Base-by-base conservation (phyloP, 2,888 invertebrate species). In the Lapara coniferarum region DNA sequence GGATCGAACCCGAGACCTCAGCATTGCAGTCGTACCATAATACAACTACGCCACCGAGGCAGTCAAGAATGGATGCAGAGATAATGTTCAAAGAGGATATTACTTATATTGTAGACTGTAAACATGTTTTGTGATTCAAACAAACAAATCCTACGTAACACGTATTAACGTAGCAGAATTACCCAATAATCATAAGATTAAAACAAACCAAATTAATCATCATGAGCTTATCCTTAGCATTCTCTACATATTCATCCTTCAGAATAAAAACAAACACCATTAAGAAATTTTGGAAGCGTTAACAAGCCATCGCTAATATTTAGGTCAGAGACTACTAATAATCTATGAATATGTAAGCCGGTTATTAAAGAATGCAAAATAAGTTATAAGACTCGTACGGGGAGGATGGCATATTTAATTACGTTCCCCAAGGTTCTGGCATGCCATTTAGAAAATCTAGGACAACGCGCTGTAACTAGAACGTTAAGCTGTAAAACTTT, bases 311-410 rank as follows among this genome's bases (percentile, higher is more conserved):
- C 70, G 70, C 70, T 74, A 53, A 66, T 66, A 69, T 63, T 63
- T 53, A 49, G 56, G 46, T 66, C 59, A 74, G 37, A 58, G 70
- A 71, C 51, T 68, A 71, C 25, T 63, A 63, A 63, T 49, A 63
- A 63, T 13, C 63, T 63, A 63, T 63, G 63, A 49, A 63, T 63
- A 63, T 63, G 63, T 46, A 63, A 59, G 12, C 12, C 12, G 49
- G 12, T 63, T 63, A 25, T 63, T 59, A 59, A 59, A 59, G 59
- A 49, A 63, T 49, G 63, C 63, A 63, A 63, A 63, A 19, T 63
- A 19, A 63, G 63, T 63, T 59, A 59, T 59, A 46, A 63, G 49
- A 46, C 63, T 19, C 51, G 16, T 66, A 49, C 66, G 56, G 49
- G 16, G 13, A 44, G 49, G 59, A 59, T 44, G 63, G 53, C 56